Percentiles rank a stretch among this genome's conserved stretches.
These are phyloP conservation scores for Equus quagga DNA, from an alignment of 2,113 vertebrate species.

Conservation along the genomic window DNA sequence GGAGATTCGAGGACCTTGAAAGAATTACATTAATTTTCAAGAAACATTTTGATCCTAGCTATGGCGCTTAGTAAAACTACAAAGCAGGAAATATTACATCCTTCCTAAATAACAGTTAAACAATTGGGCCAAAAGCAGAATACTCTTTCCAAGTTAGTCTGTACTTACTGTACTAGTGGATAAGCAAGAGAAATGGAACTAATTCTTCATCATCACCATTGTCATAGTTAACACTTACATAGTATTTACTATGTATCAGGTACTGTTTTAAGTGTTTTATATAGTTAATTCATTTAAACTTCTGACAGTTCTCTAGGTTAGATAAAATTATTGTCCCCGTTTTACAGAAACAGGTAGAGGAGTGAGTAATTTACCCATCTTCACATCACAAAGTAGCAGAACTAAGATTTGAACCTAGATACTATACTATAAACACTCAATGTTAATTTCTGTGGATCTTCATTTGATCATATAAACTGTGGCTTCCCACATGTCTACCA, in stretches of 20 bases:
- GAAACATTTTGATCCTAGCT: neutral
- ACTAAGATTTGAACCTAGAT: neutral
- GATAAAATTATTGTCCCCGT: neutral
- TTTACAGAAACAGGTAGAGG: neutral
- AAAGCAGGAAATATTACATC: neutral
- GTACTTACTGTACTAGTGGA: neutral
- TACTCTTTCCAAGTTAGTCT: neutral
- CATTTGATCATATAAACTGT: neutral
- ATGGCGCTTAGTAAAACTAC: conserved; percentile 25
- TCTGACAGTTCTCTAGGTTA: neutral
- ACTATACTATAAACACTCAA: neutral
- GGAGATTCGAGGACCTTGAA: neutral
- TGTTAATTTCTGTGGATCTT: neutral
- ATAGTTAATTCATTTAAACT: neutral
- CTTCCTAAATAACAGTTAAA: neutral
- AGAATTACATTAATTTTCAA: neutral
- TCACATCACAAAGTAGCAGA: neutral
- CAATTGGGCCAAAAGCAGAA: neutral
- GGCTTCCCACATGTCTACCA: neutral
- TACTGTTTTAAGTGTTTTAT: neutral
- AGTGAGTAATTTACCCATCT: neutral
- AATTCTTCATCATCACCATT: neutral
- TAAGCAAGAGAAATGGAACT: conserved; percentile 40
- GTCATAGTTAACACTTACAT: neutral
- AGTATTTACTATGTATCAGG: neutral